Conservation (phyloP, 2,888 invertebrate species). For the Microctonus brassicae region DNA sequence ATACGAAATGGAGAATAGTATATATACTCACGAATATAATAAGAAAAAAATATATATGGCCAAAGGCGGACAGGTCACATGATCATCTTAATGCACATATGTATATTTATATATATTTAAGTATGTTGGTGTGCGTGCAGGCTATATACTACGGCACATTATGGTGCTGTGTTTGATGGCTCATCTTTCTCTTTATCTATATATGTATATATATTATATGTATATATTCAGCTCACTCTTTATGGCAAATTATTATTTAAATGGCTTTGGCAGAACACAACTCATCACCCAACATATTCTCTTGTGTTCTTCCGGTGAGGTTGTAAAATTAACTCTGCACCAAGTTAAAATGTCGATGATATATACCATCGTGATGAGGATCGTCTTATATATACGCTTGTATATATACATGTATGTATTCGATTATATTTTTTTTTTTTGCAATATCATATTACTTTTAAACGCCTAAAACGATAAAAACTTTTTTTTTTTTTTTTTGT, state of each 20-base stretch:
- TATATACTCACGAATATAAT: not conserved
- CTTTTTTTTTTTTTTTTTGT: not conserved
- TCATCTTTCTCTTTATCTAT: not conserved
- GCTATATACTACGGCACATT: slow-evolving; percentile 49
- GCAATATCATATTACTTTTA: not conserved
- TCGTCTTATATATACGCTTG: not conserved
- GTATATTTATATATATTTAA: too few relatives aligned
- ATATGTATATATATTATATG: too few relatives aligned
- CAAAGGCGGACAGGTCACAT: not conserved
- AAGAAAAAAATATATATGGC: slow-evolving; percentile 2
- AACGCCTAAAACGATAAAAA: not conserved
- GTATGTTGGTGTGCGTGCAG: slow-evolving; percentile 19
- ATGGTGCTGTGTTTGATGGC: slow-evolving; percentile 40
- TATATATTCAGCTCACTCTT: slow-evolving; percentile 40
- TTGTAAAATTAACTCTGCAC: slow-evolving; percentile 37
- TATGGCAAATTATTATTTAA: slow-evolving; percentile 62
- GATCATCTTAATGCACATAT: slow-evolving; percentile 11
- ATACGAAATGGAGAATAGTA: slow-evolving; percentile 6
- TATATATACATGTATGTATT: not conserved
- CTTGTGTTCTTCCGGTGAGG: slow-evolving; percentile 43
- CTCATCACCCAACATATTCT: slow-evolving; percentile 6
- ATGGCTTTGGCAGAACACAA: slow-evolving; percentile 44
- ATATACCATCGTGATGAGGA: slow-evolving; percentile 1
- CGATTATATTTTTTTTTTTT: not conserved
- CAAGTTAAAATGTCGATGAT: slow-evolving; percentile 18